Evolutionary conservation across 2,113 vertebrate genomes (phyloP), one percentile per base, ranked within the genome.

Genomic region (Mobula birostris): DNA sequence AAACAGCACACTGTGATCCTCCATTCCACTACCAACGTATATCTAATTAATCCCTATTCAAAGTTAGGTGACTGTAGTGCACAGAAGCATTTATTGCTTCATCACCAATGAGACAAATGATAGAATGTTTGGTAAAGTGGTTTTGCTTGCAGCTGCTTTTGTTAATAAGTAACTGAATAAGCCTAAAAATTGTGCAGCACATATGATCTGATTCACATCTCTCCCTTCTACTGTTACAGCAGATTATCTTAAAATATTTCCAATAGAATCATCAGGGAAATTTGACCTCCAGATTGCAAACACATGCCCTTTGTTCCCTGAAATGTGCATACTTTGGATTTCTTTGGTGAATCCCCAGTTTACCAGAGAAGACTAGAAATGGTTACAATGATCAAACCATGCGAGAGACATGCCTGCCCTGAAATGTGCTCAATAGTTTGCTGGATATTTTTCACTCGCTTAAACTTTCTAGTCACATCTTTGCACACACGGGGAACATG

Each of bases 121-220:
- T 17, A 19, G 29, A 90, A 32, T 90, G 61, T 90, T 90, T 90
- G 61, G 29, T 8, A 32, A 5, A 2, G 5, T 63, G 61, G 6
- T 29, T 87, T 87, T 61, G 83, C 83, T 87, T 12, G 3, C 56
- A 87, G 83, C 83, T 29, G 83, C 11, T 24, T 85, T 87, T 87
- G 83, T 87, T 87, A 87, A n/a, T 61, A 87, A 87, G 83, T 56
- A 87, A 87, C 12, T 87, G 48, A 56, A 87, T 27, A 87, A 48
- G 29, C 56, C 83, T 87, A 61, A 61, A 29, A 61, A 61, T 61
- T 61, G 58, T 68, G 68, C n/a, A 91, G 87, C 15, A 72, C 24
- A 12, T 27, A 72, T 93, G 72, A 74, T 72, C 11, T 7, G 36
- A n/a, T 40, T 92, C 19, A 48, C 63, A 12, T 93, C 32, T 27